A percentile compares a stretch with the other conserved stretches of the same genome.
Conservation (phyloP, 2,797 vertebrate species). For the Sciurus vulgaris region DNA sequence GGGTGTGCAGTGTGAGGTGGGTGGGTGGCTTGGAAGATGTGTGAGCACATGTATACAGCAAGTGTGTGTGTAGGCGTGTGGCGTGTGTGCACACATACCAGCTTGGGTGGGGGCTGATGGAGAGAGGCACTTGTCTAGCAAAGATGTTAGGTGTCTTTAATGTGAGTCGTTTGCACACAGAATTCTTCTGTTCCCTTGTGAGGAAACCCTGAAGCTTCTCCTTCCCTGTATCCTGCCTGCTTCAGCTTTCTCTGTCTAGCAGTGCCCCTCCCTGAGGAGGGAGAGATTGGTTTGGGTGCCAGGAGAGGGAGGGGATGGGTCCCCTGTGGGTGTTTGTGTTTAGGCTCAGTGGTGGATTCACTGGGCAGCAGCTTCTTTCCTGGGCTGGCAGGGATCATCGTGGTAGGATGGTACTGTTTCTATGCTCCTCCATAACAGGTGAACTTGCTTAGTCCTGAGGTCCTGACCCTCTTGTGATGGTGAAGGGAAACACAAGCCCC, state of each 20-base stretch:
- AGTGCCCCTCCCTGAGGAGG: not conserved
- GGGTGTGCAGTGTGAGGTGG: not conserved
- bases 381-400: not conserved
- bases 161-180: too few relatives aligned
- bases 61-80: not conserved
- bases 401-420: accelerated
- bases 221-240: not conserved
- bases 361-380: not conserved
- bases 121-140: not conserved
- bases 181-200: not conserved
- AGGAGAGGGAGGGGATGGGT: not conserved
- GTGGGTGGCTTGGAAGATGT: not conserved
- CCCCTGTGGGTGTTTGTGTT: not conserved
- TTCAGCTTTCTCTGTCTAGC: not conserved
- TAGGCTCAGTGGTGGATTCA: not conserved
- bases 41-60: accelerated
- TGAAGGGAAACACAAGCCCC: not conserved
- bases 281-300: not conserved
- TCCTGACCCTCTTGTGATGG: not conserved
- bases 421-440: not conserved
- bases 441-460: not conserved
- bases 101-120: not conserved
- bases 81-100: too few relatives aligned
- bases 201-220: not conserved
- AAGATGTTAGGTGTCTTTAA: not conserved